Evolutionary conservation across 2,888 invertebrate genomes (phyloP).

Genomic region (Heliconius aoede): DNA sequence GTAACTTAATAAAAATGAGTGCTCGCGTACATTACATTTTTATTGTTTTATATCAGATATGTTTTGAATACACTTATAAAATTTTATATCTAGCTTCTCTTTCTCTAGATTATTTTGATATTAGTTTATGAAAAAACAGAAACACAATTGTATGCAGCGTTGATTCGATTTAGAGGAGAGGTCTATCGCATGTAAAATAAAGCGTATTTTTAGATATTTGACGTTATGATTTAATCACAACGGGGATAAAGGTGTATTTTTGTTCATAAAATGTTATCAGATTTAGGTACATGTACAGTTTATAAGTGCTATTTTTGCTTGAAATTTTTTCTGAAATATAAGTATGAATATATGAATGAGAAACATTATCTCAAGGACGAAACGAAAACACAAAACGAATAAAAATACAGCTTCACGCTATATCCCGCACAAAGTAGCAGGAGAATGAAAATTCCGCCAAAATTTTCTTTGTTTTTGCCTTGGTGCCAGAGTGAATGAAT

Average conservation of each 20-base stretch:
- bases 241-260: neutral
- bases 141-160: neutral
- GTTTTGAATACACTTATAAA: neutral
- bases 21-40: neutral
- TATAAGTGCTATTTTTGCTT: neutral
- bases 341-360: neutral
- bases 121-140: neutral
- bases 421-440: no score
- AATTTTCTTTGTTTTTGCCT: no score
- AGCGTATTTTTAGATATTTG: neutral
- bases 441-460: no score
- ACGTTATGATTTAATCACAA: neutral
- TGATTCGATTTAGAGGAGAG: neutral
- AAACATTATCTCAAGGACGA: neutral
- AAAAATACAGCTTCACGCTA: neutral
- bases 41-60: neutral
- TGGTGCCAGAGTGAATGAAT: no score
- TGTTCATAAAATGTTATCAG: neutral
- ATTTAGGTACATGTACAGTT: neutral
- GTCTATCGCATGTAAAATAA: neutral
- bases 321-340: neutral
- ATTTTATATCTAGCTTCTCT: neutral
- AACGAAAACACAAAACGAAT: neutral
- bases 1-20: neutral
- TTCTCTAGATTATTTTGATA: neutral